phyloP scores from a whole-genome alignment of 2,888 invertebrate genomes.

The Chrysotoxum bicinctum region DNA sequence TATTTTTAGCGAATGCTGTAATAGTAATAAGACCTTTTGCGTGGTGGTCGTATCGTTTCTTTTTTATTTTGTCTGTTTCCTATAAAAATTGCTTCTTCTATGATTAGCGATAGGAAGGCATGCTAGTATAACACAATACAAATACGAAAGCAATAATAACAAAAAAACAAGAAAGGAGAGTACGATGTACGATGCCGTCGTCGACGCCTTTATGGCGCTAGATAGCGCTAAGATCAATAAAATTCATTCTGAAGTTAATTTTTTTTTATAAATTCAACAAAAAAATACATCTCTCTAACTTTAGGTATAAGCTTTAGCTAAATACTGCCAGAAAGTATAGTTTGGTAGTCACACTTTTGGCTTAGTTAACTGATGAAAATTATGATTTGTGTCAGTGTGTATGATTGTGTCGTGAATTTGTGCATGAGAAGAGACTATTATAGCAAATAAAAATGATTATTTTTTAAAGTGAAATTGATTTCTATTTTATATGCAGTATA shows the following conservation, averaged over 20 bases:
- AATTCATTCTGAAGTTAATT: constrained; percentile 51
- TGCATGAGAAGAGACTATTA: constrained; percentile 17
- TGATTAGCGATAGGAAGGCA: constrained; percentile 23
- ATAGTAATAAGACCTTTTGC: constrained; percentile 63
- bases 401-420: constrained; percentile 16
- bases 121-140: constrained; percentile 35
- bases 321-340: not conserved
- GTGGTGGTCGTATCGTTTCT: constrained; percentile 27
- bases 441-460: not conserved
- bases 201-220: constrained; percentile 63
- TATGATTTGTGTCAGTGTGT: constrained; percentile 1
- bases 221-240: constrained; percentile 65
- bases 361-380: constrained; percentile 3
- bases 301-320: not conserved
- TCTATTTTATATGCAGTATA: constrained; percentile 7
- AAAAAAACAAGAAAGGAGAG: constrained; percentile 50
- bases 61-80: constrained; percentile 19
- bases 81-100: constrained; percentile 42
- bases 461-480: constrained; percentile 47
- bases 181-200: constrained; percentile 55
- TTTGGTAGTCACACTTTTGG: not conserved
- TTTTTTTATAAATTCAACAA: constrained; percentile 10
- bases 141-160: constrained; percentile 28
- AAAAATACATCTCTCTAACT: not conserved
- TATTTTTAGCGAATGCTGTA: constrained; percentile 66